A percentile compares a stretch with the other conserved stretches of the same genome.
phyloP scores from a whole-genome alignment of 1,140 invertebrate species.

The Orius insidiosus region DNA sequence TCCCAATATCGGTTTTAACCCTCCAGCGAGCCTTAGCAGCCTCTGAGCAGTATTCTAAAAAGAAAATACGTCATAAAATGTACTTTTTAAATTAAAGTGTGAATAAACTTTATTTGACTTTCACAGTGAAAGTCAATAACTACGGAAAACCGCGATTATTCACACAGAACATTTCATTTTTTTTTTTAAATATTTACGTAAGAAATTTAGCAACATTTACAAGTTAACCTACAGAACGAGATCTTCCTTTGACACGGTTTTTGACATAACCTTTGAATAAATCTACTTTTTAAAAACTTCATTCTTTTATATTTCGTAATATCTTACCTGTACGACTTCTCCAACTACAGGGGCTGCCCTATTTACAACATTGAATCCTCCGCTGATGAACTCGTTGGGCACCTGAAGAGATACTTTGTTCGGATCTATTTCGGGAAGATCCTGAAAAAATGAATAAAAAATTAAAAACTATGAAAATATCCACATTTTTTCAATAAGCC shows the following conservation, averaged over 20 bases:
- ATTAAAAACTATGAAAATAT: too few relatives aligned
- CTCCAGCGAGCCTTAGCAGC: constrained; percentile 17
- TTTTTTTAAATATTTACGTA: background rate
- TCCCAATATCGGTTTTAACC: constrained; percentile 17
- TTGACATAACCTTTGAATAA: background rate
- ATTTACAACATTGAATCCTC: constrained; percentile 21
- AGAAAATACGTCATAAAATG: constrained; percentile 5
- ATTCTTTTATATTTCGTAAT: background rate
- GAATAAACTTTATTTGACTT: background rate
- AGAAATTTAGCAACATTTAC: background rate
- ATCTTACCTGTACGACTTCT: constrained; percentile 21
- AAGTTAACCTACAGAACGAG: background rate
- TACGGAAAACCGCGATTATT: background rate
- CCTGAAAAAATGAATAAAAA: constrained; percentile 4
- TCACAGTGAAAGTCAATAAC: background rate
- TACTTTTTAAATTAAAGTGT: background rate
- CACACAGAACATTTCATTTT: too few relatives aligned
- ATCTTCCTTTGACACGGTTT: background rate
- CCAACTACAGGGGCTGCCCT: constrained; percentile 19
- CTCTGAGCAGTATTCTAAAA: constrained; percentile 19
- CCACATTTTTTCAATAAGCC: too few relatives aligned
- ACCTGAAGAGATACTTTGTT: constrained; percentile 21
- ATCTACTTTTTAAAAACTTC: background rate
- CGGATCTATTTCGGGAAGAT: constrained; percentile 18
- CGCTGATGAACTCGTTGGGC: constrained; percentile 18